phyloP scores from a whole-genome alignment of 2,888 invertebrate genomes.

The Gasteruption jaculator region DNA sequence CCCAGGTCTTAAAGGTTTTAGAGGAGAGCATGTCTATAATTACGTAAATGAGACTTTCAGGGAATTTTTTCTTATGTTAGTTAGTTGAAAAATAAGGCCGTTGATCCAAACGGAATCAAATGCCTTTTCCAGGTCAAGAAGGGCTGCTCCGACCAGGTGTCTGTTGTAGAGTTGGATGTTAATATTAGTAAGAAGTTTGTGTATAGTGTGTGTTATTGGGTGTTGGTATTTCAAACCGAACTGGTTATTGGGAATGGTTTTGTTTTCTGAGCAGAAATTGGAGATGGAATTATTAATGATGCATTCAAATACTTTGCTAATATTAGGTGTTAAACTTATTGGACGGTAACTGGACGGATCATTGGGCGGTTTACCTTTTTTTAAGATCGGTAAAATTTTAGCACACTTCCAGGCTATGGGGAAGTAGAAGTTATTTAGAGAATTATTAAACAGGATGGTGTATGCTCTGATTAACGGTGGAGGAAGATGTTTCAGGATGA shows the following conservation, averaged over 20 bases:
- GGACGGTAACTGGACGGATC: slow-evolving; percentile 20
- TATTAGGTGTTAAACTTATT: slow-evolving; percentile 21
- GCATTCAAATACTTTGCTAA: slow-evolving; percentile 9
- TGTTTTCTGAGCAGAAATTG: neutral
- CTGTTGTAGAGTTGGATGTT: too few species aligned
- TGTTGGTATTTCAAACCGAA: slow-evolving; percentile 9
- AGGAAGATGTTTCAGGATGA: slow-evolving; percentile 18
- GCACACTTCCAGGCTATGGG: slow-evolving; percentile 18
- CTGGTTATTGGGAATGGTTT: slow-evolving; percentile 8
- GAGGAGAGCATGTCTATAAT: too few species aligned
- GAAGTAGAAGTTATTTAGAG: slow-evolving; percentile 16
- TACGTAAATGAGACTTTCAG: too few species aligned
- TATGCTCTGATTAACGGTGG: slow-evolving; percentile 4
- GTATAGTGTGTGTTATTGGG: neutral
- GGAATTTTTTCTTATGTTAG: too few species aligned
- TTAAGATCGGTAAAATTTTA: too few species aligned
- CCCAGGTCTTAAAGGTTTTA: neutral
- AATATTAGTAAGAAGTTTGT: too few species aligned
- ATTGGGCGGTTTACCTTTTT: slow-evolving; percentile 13
- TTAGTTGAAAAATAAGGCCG: too few species aligned
- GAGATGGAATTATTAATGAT: slow-evolving; percentile 11
- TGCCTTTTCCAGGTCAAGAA: slow-evolving; percentile 12
- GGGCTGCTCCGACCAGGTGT: too few species aligned
- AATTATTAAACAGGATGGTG: slow-evolving; percentile 17
- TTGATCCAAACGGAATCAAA: too few species aligned